Evolutionary conservation across 2,113 vertebrate species (phyloP), one percentile per base, ranked within the genome.

Genomic region (Misgurnus anguillicaudatus): DNA sequence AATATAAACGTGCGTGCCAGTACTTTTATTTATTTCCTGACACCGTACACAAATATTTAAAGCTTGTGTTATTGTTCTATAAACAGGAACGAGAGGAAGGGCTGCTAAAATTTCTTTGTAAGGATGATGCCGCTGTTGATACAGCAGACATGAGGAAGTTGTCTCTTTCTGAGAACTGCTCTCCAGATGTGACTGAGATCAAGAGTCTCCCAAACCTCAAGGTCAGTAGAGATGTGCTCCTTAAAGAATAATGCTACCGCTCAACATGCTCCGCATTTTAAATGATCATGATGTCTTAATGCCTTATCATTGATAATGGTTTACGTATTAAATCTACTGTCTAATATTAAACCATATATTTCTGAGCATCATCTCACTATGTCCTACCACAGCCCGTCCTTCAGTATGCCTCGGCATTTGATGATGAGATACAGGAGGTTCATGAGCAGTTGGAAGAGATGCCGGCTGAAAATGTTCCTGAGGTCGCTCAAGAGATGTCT

Each of bases 371-470:
- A n/a, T n/a, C 53, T 3, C 14, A 41, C 4, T 39, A 21, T 13
- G 55, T 48, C 41, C 6, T n/a, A 38, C 13, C 48, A 6, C 31
- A 97, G 94, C 91, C 92, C 39, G 85, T 94, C 63, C 84, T 96
- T 76, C 94, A 95, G 70, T 97, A 97, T 83, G 82, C 94, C 0
- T 97, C 95, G 86, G 95, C 95, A 36, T 96, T 98, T 73, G 95
- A 97, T 84, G 97, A 98, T 19, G 94, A 96, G 84, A 91, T 95
- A 62, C 84, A 84, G 21, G 90, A 92, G 48, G 82, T 85, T 65
- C 83, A 80, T 1, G 87, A 87, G 78, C 91, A 88, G 60, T 47
- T 86, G 21, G 87, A 77, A 75, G 91, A 87, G 87, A 84, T 77
- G 82, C 83, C 80, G 0, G 75, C 4, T n/a, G 39, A 9, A 24